Base-by-base conservation (phyloP, 2,113 vertebrate genomes). In the Chaetodon auriga region DNA sequence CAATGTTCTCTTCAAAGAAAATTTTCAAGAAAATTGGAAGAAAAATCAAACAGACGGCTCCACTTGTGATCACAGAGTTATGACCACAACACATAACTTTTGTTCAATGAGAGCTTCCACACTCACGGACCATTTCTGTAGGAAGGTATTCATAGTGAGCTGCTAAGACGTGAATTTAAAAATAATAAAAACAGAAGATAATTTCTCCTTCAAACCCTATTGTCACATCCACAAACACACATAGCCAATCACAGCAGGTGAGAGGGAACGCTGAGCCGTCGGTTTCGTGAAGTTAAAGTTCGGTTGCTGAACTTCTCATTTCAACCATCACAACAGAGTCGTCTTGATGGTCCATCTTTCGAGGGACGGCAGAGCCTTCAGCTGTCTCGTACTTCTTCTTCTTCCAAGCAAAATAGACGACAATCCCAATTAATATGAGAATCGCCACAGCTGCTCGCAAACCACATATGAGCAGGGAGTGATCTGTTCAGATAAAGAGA, bases 401-500 rank as follows among this genome's bases (percentile, higher is more conserved):
- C 53, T 66, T 81, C 51, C 62, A 81, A 21, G 21, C 30, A 65
- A 73, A 60, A 23, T 51, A 81, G 21, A 51, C 13, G 13, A 4
- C 1, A 13, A 66, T 74, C 43, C 61, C 69, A 19, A 25, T 48
- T 49, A 66, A n/a, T 9, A 23, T 7, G 16, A 74, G 2, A 51
- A 60, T 55, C 10, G 16, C 51, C 14, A 74, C 70, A 0, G 63
- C 73, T 30, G 58, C 58, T 57, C 45, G 8, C 70, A 66, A 55
- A 30, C 49, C 25, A 49, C 21, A 58, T 43, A 60, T 60, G 13
- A 73, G 35, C 41, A 57, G n/a, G 30, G 60, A 43, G 13, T 1
- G 15, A 57, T 72, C 78, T 80, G 78, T 45, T 64, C n/a, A 48
- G 21, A 19, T 41, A 18, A 41, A 64, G 14, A 63, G 36, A 79